phyloP scores from a whole-genome alignment of 2,888 invertebrate genomes.

The Flexamia atlantica region DNA sequence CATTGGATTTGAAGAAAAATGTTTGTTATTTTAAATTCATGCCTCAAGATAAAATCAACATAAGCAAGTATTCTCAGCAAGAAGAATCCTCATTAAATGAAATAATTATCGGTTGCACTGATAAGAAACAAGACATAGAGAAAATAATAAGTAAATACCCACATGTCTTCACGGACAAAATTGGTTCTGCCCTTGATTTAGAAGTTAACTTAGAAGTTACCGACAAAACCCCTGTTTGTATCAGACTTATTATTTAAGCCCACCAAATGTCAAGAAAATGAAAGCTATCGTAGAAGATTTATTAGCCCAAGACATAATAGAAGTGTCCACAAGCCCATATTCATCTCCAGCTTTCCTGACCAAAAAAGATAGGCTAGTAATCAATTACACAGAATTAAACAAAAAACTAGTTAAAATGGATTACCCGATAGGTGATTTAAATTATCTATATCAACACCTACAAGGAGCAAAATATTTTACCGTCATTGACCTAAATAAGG shows the following conservation, averaged over 20 bases:
- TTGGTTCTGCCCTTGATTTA: not conserved
- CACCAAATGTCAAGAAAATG: not conserved
- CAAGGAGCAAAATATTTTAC: not conserved
- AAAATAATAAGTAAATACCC: not conserved
- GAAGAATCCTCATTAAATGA: not conserved
- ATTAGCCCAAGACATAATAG: not conserved
- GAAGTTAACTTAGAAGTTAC: not conserved
- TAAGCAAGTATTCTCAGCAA: not conserved
- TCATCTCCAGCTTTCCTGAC: not conserved
- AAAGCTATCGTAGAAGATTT: not conserved
- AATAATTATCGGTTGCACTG: not conserved
- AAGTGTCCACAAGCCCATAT: not conserved
- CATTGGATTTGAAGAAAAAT: not conserved
- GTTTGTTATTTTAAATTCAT: not conserved
- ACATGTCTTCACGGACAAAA: not conserved
- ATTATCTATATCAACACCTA: not conserved
- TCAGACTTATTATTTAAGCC: not conserved
- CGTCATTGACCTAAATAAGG: not conserved
- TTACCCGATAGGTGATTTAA: not conserved
- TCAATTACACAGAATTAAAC: not conserved
- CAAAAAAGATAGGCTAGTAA: not conserved
- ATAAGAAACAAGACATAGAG: not conserved
- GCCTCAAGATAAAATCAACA: not conserved
- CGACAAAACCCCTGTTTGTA: not conserved
- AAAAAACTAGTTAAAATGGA: not conserved